Evolutionary conservation across 2,888 invertebrate genomes (phyloP).

Genomic region (Arge pagana): DNA sequence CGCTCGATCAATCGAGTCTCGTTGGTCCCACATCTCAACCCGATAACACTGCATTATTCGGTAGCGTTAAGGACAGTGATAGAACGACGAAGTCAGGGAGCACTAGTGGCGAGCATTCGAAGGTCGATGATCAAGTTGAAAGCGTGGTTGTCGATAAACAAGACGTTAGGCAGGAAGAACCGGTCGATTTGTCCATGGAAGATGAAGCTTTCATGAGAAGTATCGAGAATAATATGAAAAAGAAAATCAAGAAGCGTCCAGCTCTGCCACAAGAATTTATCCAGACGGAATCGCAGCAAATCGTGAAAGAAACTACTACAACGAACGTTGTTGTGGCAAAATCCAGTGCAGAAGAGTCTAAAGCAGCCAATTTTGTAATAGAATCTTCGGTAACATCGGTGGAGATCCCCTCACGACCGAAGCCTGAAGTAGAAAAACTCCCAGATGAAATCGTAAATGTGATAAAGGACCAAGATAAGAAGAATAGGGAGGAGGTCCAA

Average conservation of each 20-base stretch:
- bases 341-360: slow-evolving; percentile 3
- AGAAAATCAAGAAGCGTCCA: slow-evolving; percentile 38
- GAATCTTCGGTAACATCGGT: too few relatives aligned
- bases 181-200: slow-evolving; percentile 19
- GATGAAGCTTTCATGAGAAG: slow-evolving; percentile 29
- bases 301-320: slow-evolving; percentile 1
- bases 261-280: slow-evolving; percentile 31
- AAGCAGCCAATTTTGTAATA: not conserved
- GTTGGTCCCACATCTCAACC: slow-evolving; percentile 24
- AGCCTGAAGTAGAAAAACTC: too few relatives aligned
- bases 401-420: too few relatives aligned
- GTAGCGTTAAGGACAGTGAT: slow-evolving; percentile 51
- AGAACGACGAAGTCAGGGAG: slow-evolving; percentile 9
- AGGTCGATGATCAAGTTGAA: slow-evolving; percentile 5
- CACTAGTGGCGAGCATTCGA: not conserved
- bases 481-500: not conserved
- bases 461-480: not conserved
- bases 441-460: not conserved
- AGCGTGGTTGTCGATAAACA: slow-evolving; percentile 1
- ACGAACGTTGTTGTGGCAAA: not conserved
- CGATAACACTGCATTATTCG: slow-evolving; percentile 44
- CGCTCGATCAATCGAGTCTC: slow-evolving; percentile 14
- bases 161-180: slow-evolving; percentile 1
- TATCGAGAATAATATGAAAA: slow-evolving; percentile 33
- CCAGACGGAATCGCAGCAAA: slow-evolving; percentile 27